Evolutionary conservation across 2,888 invertebrate genomes (phyloP), one percentile per base, ranked within the genome.

Genomic region (Anagyrus pseudococci): DNA sequence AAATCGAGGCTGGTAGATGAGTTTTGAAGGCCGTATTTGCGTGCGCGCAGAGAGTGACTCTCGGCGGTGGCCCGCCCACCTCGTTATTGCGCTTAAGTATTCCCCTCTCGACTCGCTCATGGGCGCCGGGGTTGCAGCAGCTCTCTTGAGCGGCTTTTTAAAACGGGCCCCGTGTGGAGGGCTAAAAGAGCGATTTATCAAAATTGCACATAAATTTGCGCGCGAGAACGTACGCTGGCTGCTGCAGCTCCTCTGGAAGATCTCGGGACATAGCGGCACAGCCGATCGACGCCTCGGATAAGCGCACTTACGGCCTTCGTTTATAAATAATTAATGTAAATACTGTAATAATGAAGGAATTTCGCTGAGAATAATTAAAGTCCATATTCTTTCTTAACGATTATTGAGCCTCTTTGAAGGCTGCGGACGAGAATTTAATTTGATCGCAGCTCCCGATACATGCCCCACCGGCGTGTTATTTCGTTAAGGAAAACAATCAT

Each of bases 41-140:
- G 43, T 44, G 44, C 20, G 33, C 29, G 44, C 26, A 49, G 29
- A 15, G 26, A 29, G 15, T 29, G 6, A 29, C 29, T 29, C 29
- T n/a, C 29, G 17, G 37, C 22, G 41, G 25, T 26, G 40, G 48
- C 23, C 54, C 61, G 56, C 61, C 61, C 56, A 6, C 55, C 61
- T 61, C 61, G 61, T 61, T 61, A 61, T 61, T 55, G 61, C 22
- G 26, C 47, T 59, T 59, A 59, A 59, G 59, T 59, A 52, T 44
- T 57, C 40, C 25, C 56, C 47, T 41, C 37, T 23, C 47, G 48
- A 40, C 41, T n/a, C 17, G 41, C 25, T 20, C 23, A 22, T 10
- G 8, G 15, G 22, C 44, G 4, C 17, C 1, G 26, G 15, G n/a
- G 25, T 48, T 13, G 7, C 17, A 7, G 8, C 17, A 4, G 20